Percentiles rank a stretch among this genome's conserved stretches.
Evolutionary conservation across 2,113 vertebrate species (phyloP).

Genomic region (Erythrolamprus reginae): DNA sequence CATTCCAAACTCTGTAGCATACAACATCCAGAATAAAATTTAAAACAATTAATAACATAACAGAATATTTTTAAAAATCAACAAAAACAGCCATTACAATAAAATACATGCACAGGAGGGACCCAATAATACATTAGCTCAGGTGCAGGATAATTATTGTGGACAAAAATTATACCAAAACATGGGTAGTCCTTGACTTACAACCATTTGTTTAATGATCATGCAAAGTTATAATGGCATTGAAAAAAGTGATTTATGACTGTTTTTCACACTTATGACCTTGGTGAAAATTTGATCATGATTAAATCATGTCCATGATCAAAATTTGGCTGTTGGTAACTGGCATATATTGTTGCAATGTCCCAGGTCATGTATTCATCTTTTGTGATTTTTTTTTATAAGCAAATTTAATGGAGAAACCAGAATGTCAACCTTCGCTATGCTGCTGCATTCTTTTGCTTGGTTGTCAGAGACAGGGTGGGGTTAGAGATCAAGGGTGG

Average conservation of each 20-base stretch:
- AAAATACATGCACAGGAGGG: background rate
- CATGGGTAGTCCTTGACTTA: background rate
- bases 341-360: background rate
- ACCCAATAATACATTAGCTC: background rate
- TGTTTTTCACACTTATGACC: background rate
- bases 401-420: background rate
- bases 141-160: background rate
- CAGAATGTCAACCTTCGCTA: too few species aligned
- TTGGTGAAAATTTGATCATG: background rate
- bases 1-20: background rate
- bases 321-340: background rate
- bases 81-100: background rate
- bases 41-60: background rate
- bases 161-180: background rate
- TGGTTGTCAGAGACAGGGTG: too few species aligned
- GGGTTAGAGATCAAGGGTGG: too few species aligned
- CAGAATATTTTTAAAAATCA: background rate
- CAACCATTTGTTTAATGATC: background rate
- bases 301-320: background rate
- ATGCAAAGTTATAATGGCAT: background rate
- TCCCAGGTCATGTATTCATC: background rate
- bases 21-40: background rate
- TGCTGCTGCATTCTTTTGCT: too few species aligned
- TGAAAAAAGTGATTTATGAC: background rate
- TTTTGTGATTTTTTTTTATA: background rate